Evolutionary conservation across 2,797 vertebrate genomes (phyloP).

Genomic region (Perdix hodgsoniae): DNA sequence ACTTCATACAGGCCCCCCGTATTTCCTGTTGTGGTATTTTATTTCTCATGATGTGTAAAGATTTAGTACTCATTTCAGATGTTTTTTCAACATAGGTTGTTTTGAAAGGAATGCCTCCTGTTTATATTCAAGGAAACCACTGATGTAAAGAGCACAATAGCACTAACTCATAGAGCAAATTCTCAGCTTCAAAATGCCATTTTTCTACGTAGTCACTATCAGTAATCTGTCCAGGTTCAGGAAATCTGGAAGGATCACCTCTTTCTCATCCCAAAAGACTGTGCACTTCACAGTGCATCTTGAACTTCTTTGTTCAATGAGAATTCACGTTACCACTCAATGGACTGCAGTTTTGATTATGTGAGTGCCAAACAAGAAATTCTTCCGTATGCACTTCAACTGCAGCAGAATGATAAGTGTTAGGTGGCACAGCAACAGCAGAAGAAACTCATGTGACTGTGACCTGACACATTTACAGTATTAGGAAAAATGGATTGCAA

Average conservation of each 20-base stretch:
- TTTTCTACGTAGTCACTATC: background rate
- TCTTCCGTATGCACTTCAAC: constrained; percentile 84
- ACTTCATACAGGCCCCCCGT: background rate
- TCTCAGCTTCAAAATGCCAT: background rate
- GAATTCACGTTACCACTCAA: background rate
- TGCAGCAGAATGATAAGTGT: constrained; percentile 83
- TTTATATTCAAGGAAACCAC: background rate
- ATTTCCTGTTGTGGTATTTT: background rate
- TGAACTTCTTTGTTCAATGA: background rate
- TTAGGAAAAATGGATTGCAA: constrained; percentile 67
- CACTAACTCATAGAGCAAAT: background rate
- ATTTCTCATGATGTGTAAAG: constrained; percentile 13
- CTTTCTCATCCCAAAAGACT: background rate
- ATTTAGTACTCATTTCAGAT: constrained; percentile 19
- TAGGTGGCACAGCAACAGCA: constrained; percentile 81
- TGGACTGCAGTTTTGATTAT: background rate
- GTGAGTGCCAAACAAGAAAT: constrained; percentile 76
- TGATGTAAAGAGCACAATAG: background rate
- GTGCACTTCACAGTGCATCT: background rate
- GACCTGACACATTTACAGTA: constrained; percentile 65
- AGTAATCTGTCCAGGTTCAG: background rate
- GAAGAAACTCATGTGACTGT: constrained; percentile 73
- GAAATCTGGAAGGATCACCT: background rate
- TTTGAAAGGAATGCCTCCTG: background rate
- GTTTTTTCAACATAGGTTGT: background rate